These are phyloP conservation scores for Limanda limanda DNA, from an alignment of 2,113 vertebrate species.

Conservation along the genomic window DNA sequence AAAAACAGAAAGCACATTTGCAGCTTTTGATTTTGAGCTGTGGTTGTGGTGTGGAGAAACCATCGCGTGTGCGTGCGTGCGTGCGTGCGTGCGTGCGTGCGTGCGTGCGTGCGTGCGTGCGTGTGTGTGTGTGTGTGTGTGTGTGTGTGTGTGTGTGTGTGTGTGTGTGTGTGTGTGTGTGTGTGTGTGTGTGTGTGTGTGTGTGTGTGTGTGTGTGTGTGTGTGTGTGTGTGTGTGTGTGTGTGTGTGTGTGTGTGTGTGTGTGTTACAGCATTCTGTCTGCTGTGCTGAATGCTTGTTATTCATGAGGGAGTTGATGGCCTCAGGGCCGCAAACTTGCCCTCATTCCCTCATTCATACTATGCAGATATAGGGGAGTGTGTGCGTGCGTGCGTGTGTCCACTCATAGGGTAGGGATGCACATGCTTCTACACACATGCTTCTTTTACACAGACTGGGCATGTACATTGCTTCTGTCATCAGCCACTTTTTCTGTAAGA, in stretches of 20 bases:
- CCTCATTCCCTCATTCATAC: conserved; percentile 64
- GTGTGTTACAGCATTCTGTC: conserved; percentile 50
- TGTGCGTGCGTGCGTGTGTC: not conserved
- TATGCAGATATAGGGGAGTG: conserved; percentile 34
- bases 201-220: not conserved
- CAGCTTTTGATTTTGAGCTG: conserved; percentile 2
- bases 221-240: conserved; percentile 4
- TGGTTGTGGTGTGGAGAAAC: not conserved
- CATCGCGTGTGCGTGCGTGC: too few species aligned
- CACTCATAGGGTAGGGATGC: not conserved
- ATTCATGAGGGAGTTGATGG: conserved; percentile 67
- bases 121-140: too few species aligned
- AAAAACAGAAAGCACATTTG: not conserved
- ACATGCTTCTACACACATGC: not conserved
- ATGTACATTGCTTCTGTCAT: not conserved
- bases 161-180: too few species aligned
- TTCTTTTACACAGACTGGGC: not conserved
- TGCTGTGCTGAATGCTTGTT: conserved; percentile 74
- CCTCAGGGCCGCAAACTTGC: conserved; percentile 63
- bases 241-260: not conserved
- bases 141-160: too few species aligned
- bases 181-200: too few species aligned
- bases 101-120: too few species aligned
- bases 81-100: not conserved
- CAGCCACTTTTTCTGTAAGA: not conserved